Evolutionary conservation across 2,113 vertebrate genomes (phyloP).

Genomic region (Prionailurus viverrinus): DNA sequence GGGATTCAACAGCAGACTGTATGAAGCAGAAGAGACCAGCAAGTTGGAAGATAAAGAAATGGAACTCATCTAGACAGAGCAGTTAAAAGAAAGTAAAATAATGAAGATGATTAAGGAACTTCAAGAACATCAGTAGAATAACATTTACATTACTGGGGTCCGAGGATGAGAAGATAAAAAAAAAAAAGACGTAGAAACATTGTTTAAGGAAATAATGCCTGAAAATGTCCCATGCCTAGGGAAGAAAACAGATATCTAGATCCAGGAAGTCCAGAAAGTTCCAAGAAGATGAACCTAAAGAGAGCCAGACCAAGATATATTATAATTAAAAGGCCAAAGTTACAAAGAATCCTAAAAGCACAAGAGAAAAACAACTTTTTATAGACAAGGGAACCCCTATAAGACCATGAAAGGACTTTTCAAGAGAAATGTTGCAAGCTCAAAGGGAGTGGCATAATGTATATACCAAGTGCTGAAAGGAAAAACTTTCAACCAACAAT

Average conservation of each 20-base stretch:
- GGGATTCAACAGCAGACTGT: not conserved
- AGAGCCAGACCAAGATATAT: not conserved
- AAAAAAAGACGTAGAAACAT: not conserved
- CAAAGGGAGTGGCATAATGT: not conserved
- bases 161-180: not conserved
- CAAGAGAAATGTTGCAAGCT: not conserved
- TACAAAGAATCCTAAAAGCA: not conserved
- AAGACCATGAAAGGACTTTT: not conserved
- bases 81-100: not conserved
- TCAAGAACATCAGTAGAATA: not conserved
- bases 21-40: not conserved
- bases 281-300: not conserved
- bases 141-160: not conserved
- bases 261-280: not conserved
- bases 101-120: not conserved
- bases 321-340: not conserved
- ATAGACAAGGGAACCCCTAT: not conserved
- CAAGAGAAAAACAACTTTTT: not conserved
- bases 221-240: not conserved
- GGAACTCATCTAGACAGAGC: not conserved
- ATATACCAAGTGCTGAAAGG: not conserved
- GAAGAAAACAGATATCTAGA: not conserved
- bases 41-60: not conserved
- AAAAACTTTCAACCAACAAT: not conserved
- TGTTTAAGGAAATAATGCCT: not conserved